Percentiles rank a stretch among this genome's conserved stretches.
These are phyloP conservation scores for Aptenodytes forsteri DNA, from an alignment of 2,113 vertebrate species.

Conservation along the genomic window DNA sequence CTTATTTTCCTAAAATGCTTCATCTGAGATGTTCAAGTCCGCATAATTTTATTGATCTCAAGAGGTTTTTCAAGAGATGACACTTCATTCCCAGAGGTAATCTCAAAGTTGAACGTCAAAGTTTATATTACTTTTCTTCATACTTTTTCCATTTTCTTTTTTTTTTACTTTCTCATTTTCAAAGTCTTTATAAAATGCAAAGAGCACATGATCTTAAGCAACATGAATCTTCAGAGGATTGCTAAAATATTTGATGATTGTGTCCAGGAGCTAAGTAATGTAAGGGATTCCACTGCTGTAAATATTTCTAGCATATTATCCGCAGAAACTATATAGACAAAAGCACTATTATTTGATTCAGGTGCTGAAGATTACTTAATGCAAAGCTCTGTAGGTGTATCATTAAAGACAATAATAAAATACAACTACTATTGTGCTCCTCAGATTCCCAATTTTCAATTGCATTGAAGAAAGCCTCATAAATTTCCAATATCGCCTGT, in stretches of 20 bases:
- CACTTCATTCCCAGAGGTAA: neutral
- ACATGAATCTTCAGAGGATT: neutral
- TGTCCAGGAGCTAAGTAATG: neutral
- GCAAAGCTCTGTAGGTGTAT: neutral
- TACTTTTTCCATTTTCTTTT: neutral
- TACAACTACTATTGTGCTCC: neutral
- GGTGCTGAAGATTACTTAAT: neutral
- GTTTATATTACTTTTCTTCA: neutral
- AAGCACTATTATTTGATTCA: neutral
- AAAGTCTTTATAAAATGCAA: neutral
- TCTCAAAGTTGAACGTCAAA: neutral
- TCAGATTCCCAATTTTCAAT: neutral
- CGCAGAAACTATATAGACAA: neutral
- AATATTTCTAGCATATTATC: neutral
- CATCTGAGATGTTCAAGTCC: neutral
- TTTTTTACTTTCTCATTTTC: neutral
- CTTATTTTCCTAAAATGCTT: neutral
- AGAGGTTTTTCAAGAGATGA: neutral
- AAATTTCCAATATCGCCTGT: neutral
- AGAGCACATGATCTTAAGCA: neutral
- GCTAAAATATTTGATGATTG: neutral
- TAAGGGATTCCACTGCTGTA: neutral
- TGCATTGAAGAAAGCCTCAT: neutral
- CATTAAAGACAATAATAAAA: neutral
- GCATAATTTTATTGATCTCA: neutral